Percentiles rank a stretch among this genome's conserved stretches.
phyloP scores from a whole-genome alignment of 2,113 vertebrate genomes.

The Peromyscus polionotus region DNA sequence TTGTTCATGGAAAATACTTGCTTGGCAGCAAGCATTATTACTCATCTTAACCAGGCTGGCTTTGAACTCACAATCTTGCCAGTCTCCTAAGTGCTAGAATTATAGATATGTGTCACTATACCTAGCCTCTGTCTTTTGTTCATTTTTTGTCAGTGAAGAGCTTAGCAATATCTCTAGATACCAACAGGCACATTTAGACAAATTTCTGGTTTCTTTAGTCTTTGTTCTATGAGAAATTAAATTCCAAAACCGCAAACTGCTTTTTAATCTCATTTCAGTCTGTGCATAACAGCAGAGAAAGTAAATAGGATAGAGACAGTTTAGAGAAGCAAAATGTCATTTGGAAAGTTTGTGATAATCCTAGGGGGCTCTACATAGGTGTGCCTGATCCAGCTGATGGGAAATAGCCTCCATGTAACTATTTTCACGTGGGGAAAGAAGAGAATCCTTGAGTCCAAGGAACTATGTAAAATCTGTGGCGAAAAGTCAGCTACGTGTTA shows the following conservation, averaged over 20 bases:
- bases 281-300: not conserved
- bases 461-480: not conserved
- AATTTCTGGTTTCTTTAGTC: not conserved
- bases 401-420: not conserved
- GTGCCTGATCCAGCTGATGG: not conserved
- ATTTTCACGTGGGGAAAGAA: not conserved
- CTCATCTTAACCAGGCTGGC: not conserved
- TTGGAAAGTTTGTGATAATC: not conserved
- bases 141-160: not conserved
- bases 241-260: not conserved
- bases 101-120: not conserved
- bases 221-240: not conserved
- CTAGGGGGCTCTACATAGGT: not conserved
- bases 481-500: not conserved
- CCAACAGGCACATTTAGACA: not conserved
- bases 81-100: not conserved
- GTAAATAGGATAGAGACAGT: not conserved
- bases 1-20: not conserved
- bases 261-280: not conserved
- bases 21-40: not conserved
- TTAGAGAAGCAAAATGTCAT: not conserved
- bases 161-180: slow-evolving; percentile 39
- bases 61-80: not conserved
- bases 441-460: not conserved
- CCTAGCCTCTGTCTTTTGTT: not conserved